phyloP scores from a whole-genome alignment of 2,888 invertebrate species.

The Standfussiana lucernea region DNA sequence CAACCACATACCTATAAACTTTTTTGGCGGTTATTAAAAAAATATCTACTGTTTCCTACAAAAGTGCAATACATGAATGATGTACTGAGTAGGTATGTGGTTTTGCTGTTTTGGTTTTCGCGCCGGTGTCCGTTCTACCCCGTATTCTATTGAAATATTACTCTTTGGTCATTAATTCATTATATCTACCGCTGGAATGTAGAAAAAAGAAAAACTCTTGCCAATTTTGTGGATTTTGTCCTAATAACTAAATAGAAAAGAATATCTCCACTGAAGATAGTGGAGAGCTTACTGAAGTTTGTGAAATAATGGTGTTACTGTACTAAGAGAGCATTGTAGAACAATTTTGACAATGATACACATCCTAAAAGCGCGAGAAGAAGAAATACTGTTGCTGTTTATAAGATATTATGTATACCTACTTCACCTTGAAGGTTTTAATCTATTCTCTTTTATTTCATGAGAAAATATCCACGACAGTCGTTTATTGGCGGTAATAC shows the following conservation, averaged over 20 bases:
- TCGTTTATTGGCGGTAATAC: conserved; percentile 38
- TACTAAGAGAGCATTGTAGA: neutral
- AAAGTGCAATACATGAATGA: too few species aligned
- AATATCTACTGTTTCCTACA: too few species aligned
- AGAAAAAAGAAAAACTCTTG: neutral
- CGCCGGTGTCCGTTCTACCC: too few species aligned
- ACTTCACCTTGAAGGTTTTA: neutral
- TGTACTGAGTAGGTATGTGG: too few species aligned
- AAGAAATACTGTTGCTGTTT: too few species aligned
- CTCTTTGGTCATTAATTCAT: neutral
- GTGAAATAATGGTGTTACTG: neutral
- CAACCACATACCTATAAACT: too few species aligned
- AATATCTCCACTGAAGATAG: neutral
- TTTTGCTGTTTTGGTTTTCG: too few species aligned
- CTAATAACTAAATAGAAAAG: neutral
- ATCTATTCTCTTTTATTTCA: conserved; percentile 31
- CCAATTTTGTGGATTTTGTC: neutral
- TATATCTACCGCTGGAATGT: neutral
- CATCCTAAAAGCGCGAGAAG: neutral
- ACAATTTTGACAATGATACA: neutral
- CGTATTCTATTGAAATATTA: neutral
- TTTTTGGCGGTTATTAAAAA: too few species aligned
- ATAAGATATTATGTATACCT: neutral
- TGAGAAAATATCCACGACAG: conserved; percentile 21
- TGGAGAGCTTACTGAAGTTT: neutral